Percentiles rank a stretch among this genome's conserved stretches.
Conservation (phyloP, 1,140 invertebrate species). For the Pseudomyrmex sp. region DNA sequence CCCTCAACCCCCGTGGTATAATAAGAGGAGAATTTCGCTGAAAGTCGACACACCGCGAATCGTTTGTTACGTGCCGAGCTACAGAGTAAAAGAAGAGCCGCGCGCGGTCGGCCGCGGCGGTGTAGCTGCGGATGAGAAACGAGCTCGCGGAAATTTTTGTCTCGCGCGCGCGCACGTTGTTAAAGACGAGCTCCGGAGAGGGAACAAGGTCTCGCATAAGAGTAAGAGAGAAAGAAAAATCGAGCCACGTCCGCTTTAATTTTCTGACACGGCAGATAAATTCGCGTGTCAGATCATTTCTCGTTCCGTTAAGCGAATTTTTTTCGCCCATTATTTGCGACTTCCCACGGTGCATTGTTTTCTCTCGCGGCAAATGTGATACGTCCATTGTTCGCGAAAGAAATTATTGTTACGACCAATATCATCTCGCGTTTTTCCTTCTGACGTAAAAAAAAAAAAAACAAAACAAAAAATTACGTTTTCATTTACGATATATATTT, state of each 20-base stretch:
- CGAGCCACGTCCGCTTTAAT: conserved; percentile 46
- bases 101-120: background rate
- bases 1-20: background rate
- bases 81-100: conserved; percentile 40
- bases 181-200: conserved; percentile 32
- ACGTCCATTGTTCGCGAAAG: background rate
- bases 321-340: conserved; percentile 31
- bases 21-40: conserved; percentile 45
- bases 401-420: conserved; percentile 12
- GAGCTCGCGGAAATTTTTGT: conserved; percentile 58
- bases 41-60: conserved; percentile 45
- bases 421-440: background rate
- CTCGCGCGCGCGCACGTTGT: background rate
- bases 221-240: conserved; percentile 28
- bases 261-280: conserved; percentile 43
- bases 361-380: background rate
- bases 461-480: no score
- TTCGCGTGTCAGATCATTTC: conserved; percentile 44
- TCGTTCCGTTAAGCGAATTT: conserved; percentile 52
- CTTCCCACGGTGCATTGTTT: conserved; percentile 46
- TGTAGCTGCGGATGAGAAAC: conserved; percentile 47
- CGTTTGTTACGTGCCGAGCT: conserved; percentile 53
- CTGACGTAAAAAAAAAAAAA: no score
- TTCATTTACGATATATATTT: no score
- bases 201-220: no score